Evolutionary conservation across 2,113 vertebrate genomes (phyloP).

Genomic region (Chaenogobius annularis): DNA sequence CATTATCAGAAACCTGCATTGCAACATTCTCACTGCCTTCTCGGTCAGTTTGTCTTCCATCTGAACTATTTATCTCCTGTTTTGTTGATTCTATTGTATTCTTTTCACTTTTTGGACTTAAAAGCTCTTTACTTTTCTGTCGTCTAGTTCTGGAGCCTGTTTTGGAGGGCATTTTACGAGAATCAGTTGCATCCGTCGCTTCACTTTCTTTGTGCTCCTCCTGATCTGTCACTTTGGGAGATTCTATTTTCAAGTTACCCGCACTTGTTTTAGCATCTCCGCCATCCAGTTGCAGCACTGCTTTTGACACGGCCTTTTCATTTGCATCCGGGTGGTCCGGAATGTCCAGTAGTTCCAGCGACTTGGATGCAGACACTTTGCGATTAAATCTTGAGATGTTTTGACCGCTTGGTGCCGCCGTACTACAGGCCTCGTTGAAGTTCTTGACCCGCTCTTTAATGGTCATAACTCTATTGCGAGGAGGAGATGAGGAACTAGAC

Average conservation of each 20-base stretch:
- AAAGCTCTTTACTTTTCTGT: constrained; percentile 48
- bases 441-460: constrained; percentile 56
- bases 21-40: not conserved
- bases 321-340: constrained; percentile 58
- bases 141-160: constrained; percentile 55
- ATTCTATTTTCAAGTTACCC: constrained; percentile 15
- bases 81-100: not conserved
- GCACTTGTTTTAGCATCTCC: constrained; percentile 20
- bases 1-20: not conserved
- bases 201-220: constrained; percentile 3
- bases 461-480: constrained; percentile 21
- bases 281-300: constrained; percentile 46
- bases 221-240: constrained; percentile 7
- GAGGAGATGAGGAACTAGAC: constrained; percentile 28
- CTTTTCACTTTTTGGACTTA: constrained; percentile 46
- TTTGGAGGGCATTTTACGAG: constrained; percentile 40
- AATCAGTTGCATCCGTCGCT: constrained; percentile 13
- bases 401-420: constrained; percentile 12
- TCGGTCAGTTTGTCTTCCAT: not conserved
- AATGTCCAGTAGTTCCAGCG: constrained; percentile 44
- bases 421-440: constrained; percentile 26
- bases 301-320: constrained; percentile 30
- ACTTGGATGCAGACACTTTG: constrained; percentile 19
- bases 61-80: not conserved
- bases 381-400: constrained; percentile 36